A percentile compares a stretch with the other conserved stretches of the same genome.
These are phyloP conservation scores for Lomographa bimaculata DNA, from an alignment of 2,888 invertebrate species.

Conservation along the genomic window DNA sequence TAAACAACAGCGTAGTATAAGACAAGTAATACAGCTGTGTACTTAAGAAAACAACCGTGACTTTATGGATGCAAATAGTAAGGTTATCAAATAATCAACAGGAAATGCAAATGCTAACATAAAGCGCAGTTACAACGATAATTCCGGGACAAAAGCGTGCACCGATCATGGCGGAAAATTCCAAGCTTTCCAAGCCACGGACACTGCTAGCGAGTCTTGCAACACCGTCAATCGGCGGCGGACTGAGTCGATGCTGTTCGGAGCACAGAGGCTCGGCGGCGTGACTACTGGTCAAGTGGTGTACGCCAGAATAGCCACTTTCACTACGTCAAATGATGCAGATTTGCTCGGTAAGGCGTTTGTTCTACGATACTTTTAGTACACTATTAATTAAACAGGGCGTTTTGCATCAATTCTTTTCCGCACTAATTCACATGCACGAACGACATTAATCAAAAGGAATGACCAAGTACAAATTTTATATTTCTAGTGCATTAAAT, in stretches of 20 bases:
- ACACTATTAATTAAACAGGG: conserved; percentile 28
- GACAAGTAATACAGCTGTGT: neutral
- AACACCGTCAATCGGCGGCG: conserved; percentile 41
- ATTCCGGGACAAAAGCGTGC: conserved; percentile 41
- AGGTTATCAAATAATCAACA: conserved; percentile 24
- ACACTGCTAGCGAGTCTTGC: conserved; percentile 60
- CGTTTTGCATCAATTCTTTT: conserved; percentile 4
- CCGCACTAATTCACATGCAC: no score
- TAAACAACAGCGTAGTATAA: neutral
- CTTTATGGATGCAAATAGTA: conserved; percentile 3
- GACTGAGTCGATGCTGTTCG: conserved; percentile 18
- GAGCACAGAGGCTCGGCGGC: conserved; percentile 5
- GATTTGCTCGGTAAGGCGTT: conserved; percentile 18
- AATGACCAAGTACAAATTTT: no score
- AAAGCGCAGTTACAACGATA: conserved; percentile 35
- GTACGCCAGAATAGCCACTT: conserved; percentile 54
- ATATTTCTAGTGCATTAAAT: no score
- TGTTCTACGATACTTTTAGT: conserved; percentile 43
- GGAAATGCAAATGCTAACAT: conserved; percentile 28
- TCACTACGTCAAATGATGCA: conserved; percentile 56
- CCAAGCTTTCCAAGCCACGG: conserved; percentile 47
- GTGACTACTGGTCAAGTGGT: conserved; percentile 11
- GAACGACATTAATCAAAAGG: conserved; percentile 29
- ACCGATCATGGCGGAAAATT: conserved; percentile 54
- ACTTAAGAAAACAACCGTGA: neutral